Base-by-base conservation (phyloP, 2,888 invertebrate species). In the Xestia c-nigrum region DNA sequence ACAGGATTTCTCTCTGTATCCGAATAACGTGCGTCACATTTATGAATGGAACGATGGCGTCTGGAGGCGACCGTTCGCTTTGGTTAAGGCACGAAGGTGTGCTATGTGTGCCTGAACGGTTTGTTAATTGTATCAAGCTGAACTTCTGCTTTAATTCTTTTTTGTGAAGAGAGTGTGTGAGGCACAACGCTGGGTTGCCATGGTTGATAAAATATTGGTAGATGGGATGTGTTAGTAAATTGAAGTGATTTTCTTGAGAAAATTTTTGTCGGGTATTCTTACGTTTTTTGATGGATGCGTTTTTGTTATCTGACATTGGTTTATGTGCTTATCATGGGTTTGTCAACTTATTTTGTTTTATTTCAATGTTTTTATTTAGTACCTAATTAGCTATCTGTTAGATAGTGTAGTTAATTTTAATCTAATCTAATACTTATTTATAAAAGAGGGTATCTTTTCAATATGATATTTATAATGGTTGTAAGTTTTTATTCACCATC, bases 181-280 rank as follows among this genome's bases (percentile, higher is more conserved):
- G 55, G n/a, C 31, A 16, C 43, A 43, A 14, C 40, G 50, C 43
- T 64, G 66, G 68, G 76, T 74, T 76, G 43, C 83, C 68, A 78
- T 55, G 21, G 21, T 68, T 46, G 57, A 43, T 57, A 57, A 69
- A 75, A 81, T 68, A 85, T 64, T 80, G 64, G 55, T 43, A 57
- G 24, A 66, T 65, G 40, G 46, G 21, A 69, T 78, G 52, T 61
- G 52, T 65, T 83, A 52, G 61, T 70, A 78, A 83, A 80, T 83
- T 80, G 43, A 52, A 52, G n/a, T 43, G 12, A 21, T 78, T 59
- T 76, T 52, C 24, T n/a, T 43, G 16, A 52, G 38, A 55, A 79
- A 76, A 76, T 46, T 78, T 16, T 46, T 38, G 64, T n/a, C 14
- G 14, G 31, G 2, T 81, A 47, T 73, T 50, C n/a, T 64, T 64